Conservation (phyloP, 1,140 invertebrate species). For the Drosophila simulans region DNA sequence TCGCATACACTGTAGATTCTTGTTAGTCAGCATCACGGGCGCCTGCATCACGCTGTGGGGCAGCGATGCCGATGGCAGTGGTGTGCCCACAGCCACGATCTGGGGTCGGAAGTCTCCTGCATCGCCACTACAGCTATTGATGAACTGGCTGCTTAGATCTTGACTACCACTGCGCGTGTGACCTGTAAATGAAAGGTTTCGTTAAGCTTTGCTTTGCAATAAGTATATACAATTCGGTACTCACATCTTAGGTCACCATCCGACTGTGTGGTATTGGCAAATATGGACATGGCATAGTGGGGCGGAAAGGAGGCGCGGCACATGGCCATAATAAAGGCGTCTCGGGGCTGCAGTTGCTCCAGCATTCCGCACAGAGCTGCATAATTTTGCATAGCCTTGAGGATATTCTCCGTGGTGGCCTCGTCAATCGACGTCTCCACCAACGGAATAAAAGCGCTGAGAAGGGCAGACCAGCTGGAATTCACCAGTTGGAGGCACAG, state of each 20-base stretch:
- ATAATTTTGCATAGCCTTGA: conserved; percentile 95
- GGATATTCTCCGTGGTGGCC: conserved; percentile 93
- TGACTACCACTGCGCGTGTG: conserved; percentile 84
- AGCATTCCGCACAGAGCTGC: conserved; percentile 92
- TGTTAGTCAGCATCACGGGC: conserved; percentile 99
- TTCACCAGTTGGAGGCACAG: conserved; percentile 93
- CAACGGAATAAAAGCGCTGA: conserved; percentile 95
- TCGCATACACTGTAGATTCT: conserved; percentile 98
- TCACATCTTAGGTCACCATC: conserved; percentile 81
- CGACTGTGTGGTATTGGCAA: conserved; percentile 84
- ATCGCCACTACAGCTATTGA: conserved; percentile 86
- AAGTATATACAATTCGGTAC: neutral
- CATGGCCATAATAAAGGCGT: conserved; percentile 96
- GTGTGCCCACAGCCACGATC: conserved; percentile 97
- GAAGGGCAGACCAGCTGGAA: conserved; percentile 97
- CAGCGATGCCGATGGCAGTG: conserved; percentile 92
- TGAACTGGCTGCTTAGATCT: conserved; percentile 86
- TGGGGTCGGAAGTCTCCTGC: conserved; percentile 91
- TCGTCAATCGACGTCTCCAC: conserved; percentile 98
- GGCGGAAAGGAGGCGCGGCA: conserved; percentile 97
- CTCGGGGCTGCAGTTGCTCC: conserved; percentile 90
- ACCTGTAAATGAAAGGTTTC: conserved; percentile 36
- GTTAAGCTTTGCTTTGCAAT: no score
- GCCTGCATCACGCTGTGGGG: conserved; percentile 91
- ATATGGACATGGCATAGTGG: conserved; percentile 96